phyloP scores from a whole-genome alignment of 2,888 invertebrate genomes.

The Clistopyga incitator region DNA sequence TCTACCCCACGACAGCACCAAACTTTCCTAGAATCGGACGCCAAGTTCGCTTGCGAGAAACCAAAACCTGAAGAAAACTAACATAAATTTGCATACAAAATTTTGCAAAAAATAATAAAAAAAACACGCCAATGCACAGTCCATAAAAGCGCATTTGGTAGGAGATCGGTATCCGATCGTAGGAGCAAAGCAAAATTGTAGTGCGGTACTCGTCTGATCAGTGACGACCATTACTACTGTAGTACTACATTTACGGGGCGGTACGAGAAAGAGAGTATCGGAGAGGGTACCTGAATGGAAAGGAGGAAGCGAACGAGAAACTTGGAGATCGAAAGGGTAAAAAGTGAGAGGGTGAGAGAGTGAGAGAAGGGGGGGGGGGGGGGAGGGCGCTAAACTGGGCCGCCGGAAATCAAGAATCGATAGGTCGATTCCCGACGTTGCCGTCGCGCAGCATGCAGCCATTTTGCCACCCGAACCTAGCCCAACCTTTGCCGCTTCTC shows the following conservation, averaged over 20 bases:
- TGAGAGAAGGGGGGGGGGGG: too few species aligned
- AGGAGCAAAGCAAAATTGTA: neutral
- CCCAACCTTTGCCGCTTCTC: constrained; percentile 59
- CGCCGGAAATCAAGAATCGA: constrained; percentile 70
- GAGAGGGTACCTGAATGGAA: constrained; percentile 40
- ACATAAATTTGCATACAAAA: too few species aligned
- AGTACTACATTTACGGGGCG: neutral
- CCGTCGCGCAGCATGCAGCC: constrained; percentile 47
- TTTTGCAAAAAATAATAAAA: neutral
- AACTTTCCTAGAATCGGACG: too few species aligned
- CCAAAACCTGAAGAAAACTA: too few species aligned
- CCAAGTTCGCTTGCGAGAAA: too few species aligned
- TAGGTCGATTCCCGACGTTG: constrained; percentile 64
- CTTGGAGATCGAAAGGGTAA: constrained; percentile 2
- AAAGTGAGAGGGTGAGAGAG: constrained; percentile 10
- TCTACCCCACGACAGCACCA: too few species aligned
- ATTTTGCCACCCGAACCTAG: constrained; percentile 66
- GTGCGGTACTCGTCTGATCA: constrained; percentile 12
- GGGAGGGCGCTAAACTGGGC: constrained; percentile 62
- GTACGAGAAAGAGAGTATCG: constrained; percentile 17
- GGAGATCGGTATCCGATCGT: neutral
- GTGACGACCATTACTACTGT: constrained; percentile 24
- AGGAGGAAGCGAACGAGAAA: constrained; percentile 3
- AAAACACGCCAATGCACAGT: neutral
- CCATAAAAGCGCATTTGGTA: neutral